Conservation (phyloP, 1,140 invertebrate species). For the Zophobas atratus region DNA sequence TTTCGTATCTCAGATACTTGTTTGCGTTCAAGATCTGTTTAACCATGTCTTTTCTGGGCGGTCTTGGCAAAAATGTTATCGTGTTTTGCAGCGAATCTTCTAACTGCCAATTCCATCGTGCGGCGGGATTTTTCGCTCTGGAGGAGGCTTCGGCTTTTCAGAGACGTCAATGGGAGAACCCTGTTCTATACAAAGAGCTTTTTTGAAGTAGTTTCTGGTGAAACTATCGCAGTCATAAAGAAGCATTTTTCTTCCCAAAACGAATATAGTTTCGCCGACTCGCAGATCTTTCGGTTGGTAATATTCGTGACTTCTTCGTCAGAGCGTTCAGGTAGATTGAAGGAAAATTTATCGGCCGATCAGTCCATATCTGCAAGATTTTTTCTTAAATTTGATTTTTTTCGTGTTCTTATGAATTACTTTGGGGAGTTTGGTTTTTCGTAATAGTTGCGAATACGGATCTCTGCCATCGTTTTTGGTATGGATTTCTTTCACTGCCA, state of each 20-base stretch:
- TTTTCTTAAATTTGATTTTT: conserved; percentile 7
- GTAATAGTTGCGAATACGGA: conserved; percentile 81
- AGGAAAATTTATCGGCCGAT: conserved; percentile 73
- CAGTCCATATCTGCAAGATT: conserved; percentile 76
- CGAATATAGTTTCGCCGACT: conserved; percentile 79
- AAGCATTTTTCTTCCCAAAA: conserved; percentile 80
- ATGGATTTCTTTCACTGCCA: conserved; percentile 83
- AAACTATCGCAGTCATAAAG: conserved; percentile 86
- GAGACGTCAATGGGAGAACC: conserved; percentile 59
- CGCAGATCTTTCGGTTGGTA: conserved; percentile 83
- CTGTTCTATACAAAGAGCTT: conserved; percentile 64
- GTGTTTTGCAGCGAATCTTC: conserved; percentile 83
- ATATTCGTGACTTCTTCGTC: conserved; percentile 82
- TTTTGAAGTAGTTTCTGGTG: conserved; percentile 79
- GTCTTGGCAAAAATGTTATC: conserved; percentile 77
- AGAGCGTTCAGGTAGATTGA: conserved; percentile 75
- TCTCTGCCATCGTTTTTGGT: conserved; percentile 80
- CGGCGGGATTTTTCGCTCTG: conserved; percentile 70
- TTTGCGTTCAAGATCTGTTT: conserved; percentile 76
- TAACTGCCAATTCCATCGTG: conserved; percentile 81
- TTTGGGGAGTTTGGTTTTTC: conserved; percentile 81
- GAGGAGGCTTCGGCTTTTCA: conserved; percentile 53
- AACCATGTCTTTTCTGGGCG: conserved; percentile 79
- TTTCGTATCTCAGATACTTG: conserved; percentile 74
- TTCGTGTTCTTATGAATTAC: conserved; percentile 63